Evolutionary conservation across 2,113 vertebrate genomes (phyloP).

Genomic region (Psammodynastes pulverulentus): DNA sequence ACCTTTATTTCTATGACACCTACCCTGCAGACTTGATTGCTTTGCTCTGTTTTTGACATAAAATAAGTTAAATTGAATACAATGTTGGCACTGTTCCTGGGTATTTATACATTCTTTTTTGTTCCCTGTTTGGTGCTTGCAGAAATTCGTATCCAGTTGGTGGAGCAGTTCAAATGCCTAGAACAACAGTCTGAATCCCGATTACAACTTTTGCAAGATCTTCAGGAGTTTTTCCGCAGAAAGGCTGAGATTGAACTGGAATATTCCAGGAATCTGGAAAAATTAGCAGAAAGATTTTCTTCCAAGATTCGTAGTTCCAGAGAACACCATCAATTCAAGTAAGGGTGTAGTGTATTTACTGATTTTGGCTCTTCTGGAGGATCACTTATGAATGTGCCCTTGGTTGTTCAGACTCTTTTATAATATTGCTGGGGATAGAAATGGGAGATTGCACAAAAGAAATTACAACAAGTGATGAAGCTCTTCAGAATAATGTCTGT

Average conservation of each 20-base stretch:
- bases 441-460: neutral
- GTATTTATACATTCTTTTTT: neutral
- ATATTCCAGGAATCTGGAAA: conserved; percentile 95
- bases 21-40: neutral
- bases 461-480: neutral
- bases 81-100: neutral
- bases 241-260: conserved; percentile 97
- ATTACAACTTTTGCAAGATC: conserved; percentile 95
- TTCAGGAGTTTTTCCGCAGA: conserved; percentile 98
- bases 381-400: fast-evolving
- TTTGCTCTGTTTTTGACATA: neutral
- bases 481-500: neutral
- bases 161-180: conserved; percentile 98
- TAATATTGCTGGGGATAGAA: neutral
- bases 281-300: conserved; percentile 94
- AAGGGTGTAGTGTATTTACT: conserved; percentile 31
- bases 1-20: neutral
- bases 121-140: conserved; percentile 25
- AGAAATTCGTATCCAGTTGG: conserved; percentile 97
- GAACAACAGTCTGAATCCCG: conserved; percentile 97
- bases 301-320: conserved; percentile 96
- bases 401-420: neutral
- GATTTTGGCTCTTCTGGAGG: neutral
- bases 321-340: conserved; percentile 96
- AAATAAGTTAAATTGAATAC: neutral